These are phyloP conservation scores for Melipona bicolor DNA, from an alignment of 2,888 invertebrate species.

Conservation along the genomic window DNA sequence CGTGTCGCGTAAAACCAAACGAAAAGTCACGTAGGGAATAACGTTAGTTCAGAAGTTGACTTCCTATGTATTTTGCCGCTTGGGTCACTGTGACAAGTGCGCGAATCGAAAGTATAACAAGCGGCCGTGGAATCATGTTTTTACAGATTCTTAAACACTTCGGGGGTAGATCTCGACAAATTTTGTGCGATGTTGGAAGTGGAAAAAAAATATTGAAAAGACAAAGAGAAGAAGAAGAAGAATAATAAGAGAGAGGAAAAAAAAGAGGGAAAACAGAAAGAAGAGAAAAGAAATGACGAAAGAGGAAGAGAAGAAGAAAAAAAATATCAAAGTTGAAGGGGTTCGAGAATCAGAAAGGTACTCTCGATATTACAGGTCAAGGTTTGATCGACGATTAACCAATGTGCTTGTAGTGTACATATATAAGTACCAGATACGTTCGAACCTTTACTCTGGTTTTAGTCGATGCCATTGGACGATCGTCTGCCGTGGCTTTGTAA, in stretches of 20 bases:
- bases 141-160: not conserved
- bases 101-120: not conserved
- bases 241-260: not conserved
- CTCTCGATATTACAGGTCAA: not conserved
- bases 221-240: not conserved
- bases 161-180: not conserved
- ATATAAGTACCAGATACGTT: not conserved
- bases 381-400: constrained; percentile 30
- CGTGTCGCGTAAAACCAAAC: not conserved
- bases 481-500: constrained; percentile 97
- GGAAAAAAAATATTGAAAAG: not conserved
- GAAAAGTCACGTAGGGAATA: not conserved
- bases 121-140: not conserved
- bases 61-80: too few species aligned
- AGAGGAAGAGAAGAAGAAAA: not conserved
- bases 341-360: not conserved
- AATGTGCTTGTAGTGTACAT: constrained; percentile 16
- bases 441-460: constrained; percentile 91
- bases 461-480: constrained; percentile 99
- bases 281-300: too few species aligned
- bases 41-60: not conserved
- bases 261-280: not conserved
- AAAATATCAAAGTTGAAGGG: not conserved
- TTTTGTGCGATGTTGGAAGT: not conserved
- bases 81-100: not conserved